A percentile compares a stretch with the other conserved stretches of the same genome.
Conservation (phyloP, 2,113 vertebrate species). For the Gambusia affinis region DNA sequence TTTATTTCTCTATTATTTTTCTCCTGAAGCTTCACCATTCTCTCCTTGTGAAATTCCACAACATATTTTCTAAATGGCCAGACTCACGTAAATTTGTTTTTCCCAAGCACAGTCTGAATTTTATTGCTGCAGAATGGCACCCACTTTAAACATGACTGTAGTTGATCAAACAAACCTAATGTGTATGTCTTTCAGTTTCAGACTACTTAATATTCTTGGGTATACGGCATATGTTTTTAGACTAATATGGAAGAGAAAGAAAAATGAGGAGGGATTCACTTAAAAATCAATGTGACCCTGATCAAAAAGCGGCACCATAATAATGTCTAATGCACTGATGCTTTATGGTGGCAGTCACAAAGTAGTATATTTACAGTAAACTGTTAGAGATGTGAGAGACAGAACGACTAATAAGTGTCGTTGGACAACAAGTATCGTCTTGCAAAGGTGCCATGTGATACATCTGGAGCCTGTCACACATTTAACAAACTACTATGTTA, state of each 20-base stretch:
- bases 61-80: too few relatives aligned
- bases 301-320: neutral
- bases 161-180: too few relatives aligned
- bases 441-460: constrained; percentile 24
- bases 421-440: constrained; percentile 45
- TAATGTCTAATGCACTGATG: neutral
- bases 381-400: neutral
- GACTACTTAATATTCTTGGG: too few relatives aligned
- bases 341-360: constrained; percentile 1
- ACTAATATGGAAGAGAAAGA: neutral
- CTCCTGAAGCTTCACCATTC: too few relatives aligned
- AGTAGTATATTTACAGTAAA: neutral
- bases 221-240: too few relatives aligned
- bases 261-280: neutral
- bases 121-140: too few relatives aligned
- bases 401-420: constrained; percentile 38
- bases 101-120: too few relatives aligned
- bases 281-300: neutral
- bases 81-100: too few relatives aligned
- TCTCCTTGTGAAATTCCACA: too few relatives aligned
- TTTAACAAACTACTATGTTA: constrained; percentile 49
- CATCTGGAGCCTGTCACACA: constrained; percentile 64
- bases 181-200: too few relatives aligned
- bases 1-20: too few relatives aligned
- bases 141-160: too few relatives aligned